Evolutionary conservation across 2,888 invertebrate species (phyloP).

Genomic region (Melanostoma scalare): DNA sequence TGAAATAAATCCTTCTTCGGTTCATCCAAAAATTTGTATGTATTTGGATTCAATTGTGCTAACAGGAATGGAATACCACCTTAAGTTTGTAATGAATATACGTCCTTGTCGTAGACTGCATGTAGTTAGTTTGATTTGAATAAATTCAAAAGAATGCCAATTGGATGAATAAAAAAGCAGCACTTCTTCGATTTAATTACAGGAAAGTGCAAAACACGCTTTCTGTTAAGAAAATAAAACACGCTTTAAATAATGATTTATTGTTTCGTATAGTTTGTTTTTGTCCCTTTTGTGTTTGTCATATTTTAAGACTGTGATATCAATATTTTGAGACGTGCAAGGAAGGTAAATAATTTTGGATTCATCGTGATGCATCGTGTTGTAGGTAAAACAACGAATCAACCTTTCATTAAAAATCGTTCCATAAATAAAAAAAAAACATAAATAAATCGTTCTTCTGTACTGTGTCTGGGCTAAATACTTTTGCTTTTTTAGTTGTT

Average conservation of each 20-base stretch:
- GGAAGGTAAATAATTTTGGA: not conserved
- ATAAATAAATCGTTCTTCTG: not conserved
- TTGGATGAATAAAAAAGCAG: conserved; percentile 41
- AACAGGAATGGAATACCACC: no score
- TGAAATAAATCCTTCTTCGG: not conserved
- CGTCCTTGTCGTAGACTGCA: conserved; percentile 59
- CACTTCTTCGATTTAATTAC: conserved; percentile 1
- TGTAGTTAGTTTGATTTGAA: conserved; percentile 58
- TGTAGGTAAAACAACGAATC: not conserved
- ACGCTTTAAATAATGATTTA: no score
- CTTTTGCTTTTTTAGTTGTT: no score
- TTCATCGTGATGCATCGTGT: not conserved
- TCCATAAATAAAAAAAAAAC: not conserved
- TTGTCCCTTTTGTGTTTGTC: conserved; percentile 4
- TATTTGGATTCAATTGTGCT: no score
- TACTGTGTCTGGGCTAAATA: not conserved
- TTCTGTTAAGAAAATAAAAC: not conserved
- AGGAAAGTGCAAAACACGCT: conserved; percentile 1
- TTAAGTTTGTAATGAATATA: conserved; percentile 3
- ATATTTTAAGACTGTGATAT: not conserved
- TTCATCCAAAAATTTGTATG: not conserved
- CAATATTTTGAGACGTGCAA: not conserved
- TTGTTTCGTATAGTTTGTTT: no score
- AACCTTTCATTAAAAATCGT: not conserved
- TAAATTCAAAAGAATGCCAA: conserved; percentile 58